Percentiles rank a stretch among this genome's conserved stretches.
Conservation (phyloP, 2,888 invertebrate genomes). For the Deilephila porcellus region DNA sequence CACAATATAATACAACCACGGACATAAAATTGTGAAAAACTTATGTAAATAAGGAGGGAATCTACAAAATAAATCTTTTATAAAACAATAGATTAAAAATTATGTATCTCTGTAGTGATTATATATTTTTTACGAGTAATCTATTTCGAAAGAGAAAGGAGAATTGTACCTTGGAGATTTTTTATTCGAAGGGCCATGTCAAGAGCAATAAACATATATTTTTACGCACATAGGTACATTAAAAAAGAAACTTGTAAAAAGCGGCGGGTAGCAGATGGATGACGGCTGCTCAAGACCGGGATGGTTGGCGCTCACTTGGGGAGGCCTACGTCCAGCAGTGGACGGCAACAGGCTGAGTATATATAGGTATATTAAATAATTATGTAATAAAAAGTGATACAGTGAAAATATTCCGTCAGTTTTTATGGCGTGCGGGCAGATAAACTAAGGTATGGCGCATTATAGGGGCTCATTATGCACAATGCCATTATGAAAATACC, state of each 20-base stretch:
- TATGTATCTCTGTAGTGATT: background rate
- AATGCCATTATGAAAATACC: constrained; percentile 11
- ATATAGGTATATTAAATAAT: background rate
- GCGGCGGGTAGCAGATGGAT: no score
- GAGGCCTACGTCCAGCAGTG: no score
- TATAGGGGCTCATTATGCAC: constrained; percentile 31
- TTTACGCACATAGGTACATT: background rate
- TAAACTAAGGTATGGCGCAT: constrained; percentile 28
- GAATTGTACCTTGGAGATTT: background rate
- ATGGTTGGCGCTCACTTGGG: no score
- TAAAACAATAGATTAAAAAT: no score
- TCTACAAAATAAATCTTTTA: no score
- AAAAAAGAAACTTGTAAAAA: no score
- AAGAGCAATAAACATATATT: background rate
- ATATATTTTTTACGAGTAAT: background rate
- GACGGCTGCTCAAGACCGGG: no score
- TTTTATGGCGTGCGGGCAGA: constrained; percentile 35
- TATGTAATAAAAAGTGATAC: constrained; percentile 8
- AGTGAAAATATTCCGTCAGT: constrained; percentile 24
- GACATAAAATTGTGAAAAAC: no score
- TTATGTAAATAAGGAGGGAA: no score
- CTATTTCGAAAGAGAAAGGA: background rate
- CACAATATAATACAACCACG: no score
- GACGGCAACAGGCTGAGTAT: no score
- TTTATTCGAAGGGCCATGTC: background rate